Percentiles rank a stretch among this genome's conserved stretches.
Evolutionary conservation across 2,113 vertebrate species (phyloP).

Genomic region (Cettia cetti): DNA sequence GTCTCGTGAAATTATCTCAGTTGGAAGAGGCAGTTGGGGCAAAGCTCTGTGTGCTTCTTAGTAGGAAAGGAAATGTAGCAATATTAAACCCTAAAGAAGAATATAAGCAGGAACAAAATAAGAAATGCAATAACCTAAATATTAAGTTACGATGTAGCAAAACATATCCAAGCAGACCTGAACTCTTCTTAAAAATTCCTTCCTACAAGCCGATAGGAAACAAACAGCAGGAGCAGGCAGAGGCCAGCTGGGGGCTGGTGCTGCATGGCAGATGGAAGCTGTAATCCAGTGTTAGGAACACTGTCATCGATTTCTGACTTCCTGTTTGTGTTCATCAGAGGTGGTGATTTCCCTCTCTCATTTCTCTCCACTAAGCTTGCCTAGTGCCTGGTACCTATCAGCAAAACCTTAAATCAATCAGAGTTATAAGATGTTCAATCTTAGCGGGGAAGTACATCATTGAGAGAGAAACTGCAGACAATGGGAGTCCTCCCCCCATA

Average conservation of each 20-base stretch:
- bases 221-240: neutral
- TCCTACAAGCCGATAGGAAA: neutral
- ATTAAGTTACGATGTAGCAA: neutral
- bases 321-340: neutral
- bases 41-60: neutral
- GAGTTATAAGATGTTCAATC: neutral
- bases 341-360: neutral
- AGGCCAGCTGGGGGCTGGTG: neutral
- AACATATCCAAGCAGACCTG: neutral
- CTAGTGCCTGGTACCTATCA: neutral
- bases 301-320: conserved; percentile 39
- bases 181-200: neutral
- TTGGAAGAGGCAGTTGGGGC: neutral
- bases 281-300: neutral
- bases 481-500: neutral
- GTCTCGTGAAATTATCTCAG: neutral
- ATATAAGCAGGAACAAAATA: neutral
- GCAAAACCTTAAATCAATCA: neutral
- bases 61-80: neutral
- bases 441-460: neutral
- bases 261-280: accelerated
- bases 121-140: neutral
- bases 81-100: neutral
- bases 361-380: neutral
- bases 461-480: neutral